Evolutionary conservation across 37 sponge, comb jelly and placozoan genomes (phyloP), one percentile per base, ranked within the genome.

Genomic region (Halichondria panicea): DNA sequence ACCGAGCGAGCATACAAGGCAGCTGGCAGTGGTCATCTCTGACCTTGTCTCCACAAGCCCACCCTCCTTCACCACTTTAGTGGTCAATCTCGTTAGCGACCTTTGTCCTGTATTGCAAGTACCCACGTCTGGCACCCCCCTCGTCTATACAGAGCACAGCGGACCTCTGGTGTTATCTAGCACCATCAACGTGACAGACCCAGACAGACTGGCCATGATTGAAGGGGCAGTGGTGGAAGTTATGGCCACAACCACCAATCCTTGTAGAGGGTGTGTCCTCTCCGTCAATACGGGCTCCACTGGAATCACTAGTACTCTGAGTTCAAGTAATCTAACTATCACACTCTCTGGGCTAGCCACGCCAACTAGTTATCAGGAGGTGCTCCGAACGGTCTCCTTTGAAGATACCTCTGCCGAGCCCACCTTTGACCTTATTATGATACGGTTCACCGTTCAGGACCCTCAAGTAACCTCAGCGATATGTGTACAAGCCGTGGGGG

Each of bases 1-100:
- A 53, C 91, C 91, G 1, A 86, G 87, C 68, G 80, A 78, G 24
- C 87, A 91, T 69, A 71, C 79, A 13, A 48, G 91, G 31, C n/a
- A 50, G 33, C 28, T 91, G 11, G 45, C 78, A 12, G 82, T 81
- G 52, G 56, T 66, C 0, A 86, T 91, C 27, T 55, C 50, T 65
- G 91, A 86, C 39, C 46, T 63, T 19, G 45, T 45, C 0, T 28
- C 57, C 50, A 38, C 33, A 1, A 91, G 91, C 43, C 1, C 44
- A 35, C 79, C 83, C 32, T 55, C 74, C 4, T 75, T 58, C 43
- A 72, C 79, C 6, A 41, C 9, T 32, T 60, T 91, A n/a, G n/a
- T 44, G 32, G 79, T 91, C 18, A 22, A 28, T 1, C 66, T 86
- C n/a, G 75, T 77, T 11, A 80, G 73, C 69, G 91, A 91, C 48